A percentile compares a stretch with the other conserved stretches of the same genome.
phyloP scores from a whole-genome alignment of 2,888 invertebrate species.

The Pheosia tremula region DNA sequence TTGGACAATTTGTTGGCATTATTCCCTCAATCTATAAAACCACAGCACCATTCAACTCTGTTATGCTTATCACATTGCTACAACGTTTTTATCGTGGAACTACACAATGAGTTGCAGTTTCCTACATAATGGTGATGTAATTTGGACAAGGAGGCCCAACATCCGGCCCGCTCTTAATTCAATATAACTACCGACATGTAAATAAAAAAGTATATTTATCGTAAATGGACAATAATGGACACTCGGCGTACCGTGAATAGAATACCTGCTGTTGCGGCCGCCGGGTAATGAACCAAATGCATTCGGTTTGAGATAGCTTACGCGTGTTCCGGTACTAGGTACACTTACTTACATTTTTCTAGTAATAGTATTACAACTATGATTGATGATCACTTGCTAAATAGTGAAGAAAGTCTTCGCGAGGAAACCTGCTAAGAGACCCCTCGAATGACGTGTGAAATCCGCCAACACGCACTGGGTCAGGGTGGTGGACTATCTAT shows the following conservation, averaged over 20 bases:
- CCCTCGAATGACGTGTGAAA: too few species aligned
- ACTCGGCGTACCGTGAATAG: conserved; percentile 58
- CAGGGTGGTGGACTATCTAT: too few species aligned
- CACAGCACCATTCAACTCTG: conserved; percentile 2
- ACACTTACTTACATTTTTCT: too few species aligned
- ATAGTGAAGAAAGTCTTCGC: too few species aligned
- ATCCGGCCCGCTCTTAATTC: conserved; percentile 64
- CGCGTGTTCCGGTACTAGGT: too few species aligned
- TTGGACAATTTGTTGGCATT: neutral
- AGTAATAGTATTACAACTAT: too few species aligned
- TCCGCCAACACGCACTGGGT: too few species aligned
- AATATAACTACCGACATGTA: conserved; percentile 51
- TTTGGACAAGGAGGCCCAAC: conserved; percentile 55
- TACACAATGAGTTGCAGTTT: conserved; percentile 59
- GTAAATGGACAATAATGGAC: conserved; percentile 65
- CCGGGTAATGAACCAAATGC: conserved; percentile 6
- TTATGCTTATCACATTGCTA: neutral
- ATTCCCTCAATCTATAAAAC: neutral
- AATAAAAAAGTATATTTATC: conserved; percentile 56
- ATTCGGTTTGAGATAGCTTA: too few species aligned
- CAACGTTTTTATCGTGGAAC: conserved; percentile 30
- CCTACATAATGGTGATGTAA: conserved; percentile 57
- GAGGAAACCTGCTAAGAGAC: too few species aligned
- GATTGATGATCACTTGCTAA: too few species aligned
- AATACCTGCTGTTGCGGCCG: conserved; percentile 29